Conservation (phyloP, 1,140 invertebrate species). For the Bombus fervidus region DNA sequence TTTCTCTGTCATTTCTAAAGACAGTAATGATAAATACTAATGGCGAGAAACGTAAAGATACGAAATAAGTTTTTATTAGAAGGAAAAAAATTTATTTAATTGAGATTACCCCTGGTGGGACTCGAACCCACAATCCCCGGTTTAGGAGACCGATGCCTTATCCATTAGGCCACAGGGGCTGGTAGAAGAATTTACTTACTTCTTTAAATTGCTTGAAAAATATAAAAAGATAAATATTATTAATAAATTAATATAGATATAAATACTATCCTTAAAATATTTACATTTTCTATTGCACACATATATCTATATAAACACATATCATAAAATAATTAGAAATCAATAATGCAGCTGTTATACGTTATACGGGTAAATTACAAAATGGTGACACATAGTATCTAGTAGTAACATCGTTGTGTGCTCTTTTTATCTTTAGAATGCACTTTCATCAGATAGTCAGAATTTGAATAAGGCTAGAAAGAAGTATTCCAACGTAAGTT, state of each 20-base stretch:
- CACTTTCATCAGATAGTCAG: neutral
- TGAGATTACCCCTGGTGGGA: slow-evolving; percentile 75
- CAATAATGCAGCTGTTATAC: slow-evolving; percentile 20
- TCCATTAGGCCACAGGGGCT: slow-evolving; percentile 80
- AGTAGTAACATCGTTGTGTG: neutral
- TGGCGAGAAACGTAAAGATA: neutral
- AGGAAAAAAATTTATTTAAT: neutral
- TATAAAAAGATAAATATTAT: neutral
- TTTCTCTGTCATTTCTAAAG: neutral
- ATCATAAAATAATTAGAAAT: neutral
- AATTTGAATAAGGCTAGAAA: neutral
- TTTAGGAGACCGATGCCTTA: slow-evolving; percentile 81
- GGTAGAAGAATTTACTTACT: neutral
- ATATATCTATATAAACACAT: too few relatives aligned
- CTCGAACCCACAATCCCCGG: slow-evolving; percentile 80
- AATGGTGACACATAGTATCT: slow-evolving; percentile 21
- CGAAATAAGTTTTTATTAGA: neutral
- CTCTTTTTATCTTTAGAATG: slow-evolving; percentile 4
- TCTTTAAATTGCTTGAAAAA: neutral
- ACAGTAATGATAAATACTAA: neutral
- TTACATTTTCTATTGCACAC: neutral
- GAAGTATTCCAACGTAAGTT: neutral
- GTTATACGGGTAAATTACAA: slow-evolving; percentile 6
- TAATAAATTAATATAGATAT: neutral
- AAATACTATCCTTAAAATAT: neutral